These are phyloP conservation scores for Copidosoma aretas DNA, from an alignment of 2,888 invertebrate genomes.

Conservation along the genomic window DNA sequence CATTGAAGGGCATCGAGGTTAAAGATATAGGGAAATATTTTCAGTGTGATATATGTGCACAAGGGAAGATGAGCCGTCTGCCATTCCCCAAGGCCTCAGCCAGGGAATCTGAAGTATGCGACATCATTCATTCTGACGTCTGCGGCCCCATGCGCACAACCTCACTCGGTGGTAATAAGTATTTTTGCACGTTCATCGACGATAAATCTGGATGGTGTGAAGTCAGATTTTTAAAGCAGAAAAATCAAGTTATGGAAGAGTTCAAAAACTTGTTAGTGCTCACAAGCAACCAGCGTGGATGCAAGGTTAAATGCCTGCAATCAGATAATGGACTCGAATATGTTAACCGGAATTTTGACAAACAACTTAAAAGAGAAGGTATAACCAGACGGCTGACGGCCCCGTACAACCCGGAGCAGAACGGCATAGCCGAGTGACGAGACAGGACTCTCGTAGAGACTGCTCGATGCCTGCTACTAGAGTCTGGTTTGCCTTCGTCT, in stretches of 20 bases:
- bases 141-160: neutral
- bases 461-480: constrained; percentile 43
- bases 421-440: constrained; percentile 44
- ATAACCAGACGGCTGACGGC: constrained; percentile 46
- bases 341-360: constrained; percentile 33
- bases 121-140: neutral
- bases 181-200: constrained; percentile 44
- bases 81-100: constrained; percentile 8
- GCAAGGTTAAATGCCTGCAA: constrained; percentile 25
- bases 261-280: constrained; percentile 37
- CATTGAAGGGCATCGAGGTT: constrained; percentile 17
- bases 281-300: constrained; percentile 21
- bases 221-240: constrained; percentile 36
- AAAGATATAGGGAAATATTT: neutral
- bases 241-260: constrained; percentile 31
- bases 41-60: constrained; percentile 21
- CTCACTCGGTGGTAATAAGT: constrained; percentile 27
- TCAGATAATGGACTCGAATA: constrained; percentile 37
- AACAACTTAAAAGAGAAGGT: constrained; percentile 44
- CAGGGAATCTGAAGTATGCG: neutral
- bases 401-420: constrained; percentile 34
- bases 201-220: constrained; percentile 39
- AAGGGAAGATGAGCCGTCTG: constrained; percentile 16
- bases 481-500: constrained; percentile 38
- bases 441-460: constrained; percentile 44